Conservation (phyloP, 2,113 vertebrate genomes). For the Oenanthe oenanthe region DNA sequence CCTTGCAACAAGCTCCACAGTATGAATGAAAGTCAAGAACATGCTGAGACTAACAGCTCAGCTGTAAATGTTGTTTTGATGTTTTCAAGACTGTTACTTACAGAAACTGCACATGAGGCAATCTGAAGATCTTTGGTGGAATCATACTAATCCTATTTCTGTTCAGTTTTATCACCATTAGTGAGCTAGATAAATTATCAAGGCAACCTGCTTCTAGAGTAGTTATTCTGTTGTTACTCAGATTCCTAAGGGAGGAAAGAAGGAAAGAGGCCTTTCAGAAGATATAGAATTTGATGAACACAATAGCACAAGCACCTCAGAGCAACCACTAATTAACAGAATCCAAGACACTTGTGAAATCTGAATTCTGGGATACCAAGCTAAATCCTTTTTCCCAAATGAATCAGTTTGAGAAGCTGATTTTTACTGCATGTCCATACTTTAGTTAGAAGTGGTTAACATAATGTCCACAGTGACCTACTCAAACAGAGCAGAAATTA, state of each 20-base stretch:
- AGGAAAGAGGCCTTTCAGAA: not conserved
- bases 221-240: slow-evolving; percentile 95
- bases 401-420: not conserved
- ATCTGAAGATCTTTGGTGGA: slow-evolving; percentile 90
- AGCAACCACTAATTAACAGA: not conserved
- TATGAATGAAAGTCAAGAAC: not conserved
- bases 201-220: slow-evolving; percentile 92
- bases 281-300: not conserved
- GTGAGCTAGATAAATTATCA: slow-evolving; percentile 91
- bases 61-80: not conserved
- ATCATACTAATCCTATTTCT: slow-evolving; percentile 88
- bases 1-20: not conserved
- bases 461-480: not conserved
- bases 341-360: not conserved
- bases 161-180: slow-evolving; percentile 93
- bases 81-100: slow-evolving; percentile 75
- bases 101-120: slow-evolving; percentile 92
- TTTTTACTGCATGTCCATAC: not conserved
- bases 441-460: not conserved
- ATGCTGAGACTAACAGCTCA: not conserved
- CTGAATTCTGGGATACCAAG: not conserved
- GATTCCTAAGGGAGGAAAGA: slow-evolving; percentile 79
- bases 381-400: not conserved
- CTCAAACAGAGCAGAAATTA: not conserved
- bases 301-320: not conserved